Conservation (phyloP, 2,113 vertebrate genomes). For the Mus pahari region DNA sequence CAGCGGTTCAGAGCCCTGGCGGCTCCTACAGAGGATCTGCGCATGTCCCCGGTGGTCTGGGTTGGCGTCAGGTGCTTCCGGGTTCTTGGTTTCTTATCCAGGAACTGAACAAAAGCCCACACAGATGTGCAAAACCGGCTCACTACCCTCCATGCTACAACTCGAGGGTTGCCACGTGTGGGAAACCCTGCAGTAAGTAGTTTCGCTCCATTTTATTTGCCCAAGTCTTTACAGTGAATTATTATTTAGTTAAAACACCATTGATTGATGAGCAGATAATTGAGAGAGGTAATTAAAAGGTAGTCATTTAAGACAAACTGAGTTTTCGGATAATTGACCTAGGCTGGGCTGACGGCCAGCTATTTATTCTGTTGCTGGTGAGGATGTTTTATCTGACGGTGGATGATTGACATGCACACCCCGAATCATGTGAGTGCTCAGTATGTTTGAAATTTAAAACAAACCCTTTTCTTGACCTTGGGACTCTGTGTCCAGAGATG, state of each 20-base stretch:
- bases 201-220: not conserved
- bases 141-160: too few relatives aligned
- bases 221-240: not conserved
- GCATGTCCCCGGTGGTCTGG: not conserved
- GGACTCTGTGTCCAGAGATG: not conserved
- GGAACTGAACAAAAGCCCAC: not conserved
- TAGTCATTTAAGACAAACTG: conserved; percentile 16
- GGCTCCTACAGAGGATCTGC: not conserved
- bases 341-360: not conserved
- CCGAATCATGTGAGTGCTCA: not conserved
- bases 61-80: too few relatives aligned
- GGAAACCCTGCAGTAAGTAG: not conserved
- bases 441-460: not conserved
- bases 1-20: not conserved
- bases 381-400: too few relatives aligned
- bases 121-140: not conserved
- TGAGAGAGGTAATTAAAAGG: conserved; percentile 47
- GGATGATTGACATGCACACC: not conserved
- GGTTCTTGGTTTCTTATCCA: not conserved
- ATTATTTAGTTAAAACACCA: not conserved
- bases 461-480: not conserved
- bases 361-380: not conserved
- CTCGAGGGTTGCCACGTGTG: not conserved
- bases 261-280: conserved; percentile 24
- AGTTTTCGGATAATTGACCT: not conserved